Evolutionary conservation across 2,888 invertebrate genomes (phyloP), one percentile per base, ranked within the genome.

Genomic region (Rhorus exstirpatorius): DNA sequence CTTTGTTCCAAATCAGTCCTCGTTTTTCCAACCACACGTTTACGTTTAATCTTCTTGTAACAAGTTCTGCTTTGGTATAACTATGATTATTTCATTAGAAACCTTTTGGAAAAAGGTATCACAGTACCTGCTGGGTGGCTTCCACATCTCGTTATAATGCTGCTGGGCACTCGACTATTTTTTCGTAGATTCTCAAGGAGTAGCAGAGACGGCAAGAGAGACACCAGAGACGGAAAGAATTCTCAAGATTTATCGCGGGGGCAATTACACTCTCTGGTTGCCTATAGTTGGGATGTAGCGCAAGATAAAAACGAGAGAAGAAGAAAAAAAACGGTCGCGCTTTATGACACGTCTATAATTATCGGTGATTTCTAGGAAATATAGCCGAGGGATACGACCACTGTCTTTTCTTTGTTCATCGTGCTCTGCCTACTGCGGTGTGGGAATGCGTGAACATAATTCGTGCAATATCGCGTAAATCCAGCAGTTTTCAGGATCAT

Each of bases 281-380:
- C 61, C 55, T 41, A 12, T 55, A 61, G 51, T 63, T 49, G 81
- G 67, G 49, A 70, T 41, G 35, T 24, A 31, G 35, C 19, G 60
- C 21, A 49, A 44, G 46, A 75, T 51, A 63, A 58, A 76, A 80
- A 80, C 46, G 63, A 80, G 31, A 49, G 41, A 41, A 26, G 38
- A 61, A 75, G 12, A 44, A 51, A 60, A 60, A 38, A 60, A 17
- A 67, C 70, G 63, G 80, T 70, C 80, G 80, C 80, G 76, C 80
- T 80, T 80, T 79, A 82, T 65, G 75, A 82, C 60, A 58, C 83
- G 84, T 83, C 86, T 86, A 84, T 86, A 86, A 86, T 86, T 86
- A 86, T 83, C 79, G 83, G 78, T 83, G 84, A 86, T 86, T 83
- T 86, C 84, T 74, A 79, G 79, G 83, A 83, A 86, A 76, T 76